phyloP scores from a whole-genome alignment of 2,888 invertebrate species.

The Phlogophora meticulosa region DNA sequence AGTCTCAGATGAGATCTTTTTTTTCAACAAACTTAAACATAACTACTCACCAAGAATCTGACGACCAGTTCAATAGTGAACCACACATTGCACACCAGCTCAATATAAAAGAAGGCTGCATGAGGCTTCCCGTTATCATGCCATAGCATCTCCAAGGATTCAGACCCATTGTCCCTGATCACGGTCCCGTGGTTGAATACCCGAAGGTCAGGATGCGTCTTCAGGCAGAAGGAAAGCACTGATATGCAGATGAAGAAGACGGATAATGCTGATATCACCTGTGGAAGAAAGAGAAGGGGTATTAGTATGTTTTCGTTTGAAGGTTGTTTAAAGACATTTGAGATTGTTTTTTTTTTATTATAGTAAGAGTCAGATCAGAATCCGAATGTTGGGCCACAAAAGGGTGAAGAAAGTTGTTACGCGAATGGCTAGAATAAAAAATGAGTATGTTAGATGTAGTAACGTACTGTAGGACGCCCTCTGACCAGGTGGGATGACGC shows the following conservation, averaged over 20 bases:
- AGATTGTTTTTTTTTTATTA: too few relatives aligned
- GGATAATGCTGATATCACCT: constrained; percentile 97
- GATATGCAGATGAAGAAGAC: constrained; percentile 99
- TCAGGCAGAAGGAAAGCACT: constrained; percentile 98
- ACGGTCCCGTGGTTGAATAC: constrained; percentile 86
- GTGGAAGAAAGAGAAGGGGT: constrained; percentile 71
- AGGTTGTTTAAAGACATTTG: not conserved
- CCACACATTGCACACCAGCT: constrained; percentile 98
- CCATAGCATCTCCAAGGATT: constrained; percentile 79
- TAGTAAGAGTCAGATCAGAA: too few relatives aligned
- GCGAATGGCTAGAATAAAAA: too few relatives aligned
- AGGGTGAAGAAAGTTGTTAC: too few relatives aligned
- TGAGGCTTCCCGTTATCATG: constrained; percentile 92
- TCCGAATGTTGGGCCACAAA: too few relatives aligned
- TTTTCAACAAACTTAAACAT: not conserved
- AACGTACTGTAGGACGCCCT: too few relatives aligned
- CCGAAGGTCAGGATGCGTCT: constrained; percentile 97
- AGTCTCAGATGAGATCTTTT: too few relatives aligned
- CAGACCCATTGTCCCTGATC: constrained; percentile 58
- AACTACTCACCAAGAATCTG: constrained; percentile 94
- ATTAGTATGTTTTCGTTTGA: not conserved
- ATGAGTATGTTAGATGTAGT: too few relatives aligned
- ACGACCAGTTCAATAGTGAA: constrained; percentile 98
- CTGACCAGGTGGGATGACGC: too few relatives aligned
- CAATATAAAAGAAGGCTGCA: constrained; percentile 97